Percentiles rank a stretch among this genome's conserved stretches.
phyloP scores from a whole-genome alignment of 2,888 invertebrate species.

The Meta bourneti region DNA sequence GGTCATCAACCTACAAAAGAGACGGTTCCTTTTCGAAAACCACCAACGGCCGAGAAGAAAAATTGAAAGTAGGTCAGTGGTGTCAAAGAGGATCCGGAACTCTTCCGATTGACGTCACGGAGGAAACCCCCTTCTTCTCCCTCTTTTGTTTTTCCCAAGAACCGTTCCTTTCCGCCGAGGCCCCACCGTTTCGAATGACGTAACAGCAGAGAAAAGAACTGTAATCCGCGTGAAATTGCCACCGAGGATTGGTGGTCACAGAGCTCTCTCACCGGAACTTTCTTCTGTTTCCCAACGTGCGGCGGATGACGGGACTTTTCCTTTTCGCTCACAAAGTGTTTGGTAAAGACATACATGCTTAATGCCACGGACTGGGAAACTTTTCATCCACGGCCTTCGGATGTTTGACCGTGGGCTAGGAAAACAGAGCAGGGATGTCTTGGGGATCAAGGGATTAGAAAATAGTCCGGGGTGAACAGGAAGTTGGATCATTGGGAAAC shows the following conservation, averaged over 20 bases:
- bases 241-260: slow-evolving; percentile 11
- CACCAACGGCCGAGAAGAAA: slow-evolving; percentile 4
- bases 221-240: slow-evolving; percentile 44
- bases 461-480: not conserved
- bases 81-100: slow-evolving; percentile 32
- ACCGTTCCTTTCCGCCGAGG: not conserved
- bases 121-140: not conserved
- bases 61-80: slow-evolving; percentile 62
- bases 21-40: not conserved
- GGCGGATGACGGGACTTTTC: not conserved
- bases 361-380: too few relatives aligned
- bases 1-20: slow-evolving; percentile 33
- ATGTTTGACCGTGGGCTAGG: too few relatives aligned
- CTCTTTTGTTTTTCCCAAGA: not conserved
- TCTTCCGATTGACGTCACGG: slow-evolving; percentile 52
- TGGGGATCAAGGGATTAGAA: not conserved
- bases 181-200: slow-evolving; percentile 9
- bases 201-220: not conserved
- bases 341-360: not conserved
- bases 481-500: not conserved
- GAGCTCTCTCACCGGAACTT: not conserved
- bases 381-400: too few relatives aligned
- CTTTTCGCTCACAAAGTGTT: not conserved
- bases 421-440: not conserved
- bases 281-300: not conserved